Evolutionary conservation across 2,888 invertebrate species (phyloP), one percentile per base, ranked within the genome.

Genomic region (Cheiracanthium punctorium): DNA sequence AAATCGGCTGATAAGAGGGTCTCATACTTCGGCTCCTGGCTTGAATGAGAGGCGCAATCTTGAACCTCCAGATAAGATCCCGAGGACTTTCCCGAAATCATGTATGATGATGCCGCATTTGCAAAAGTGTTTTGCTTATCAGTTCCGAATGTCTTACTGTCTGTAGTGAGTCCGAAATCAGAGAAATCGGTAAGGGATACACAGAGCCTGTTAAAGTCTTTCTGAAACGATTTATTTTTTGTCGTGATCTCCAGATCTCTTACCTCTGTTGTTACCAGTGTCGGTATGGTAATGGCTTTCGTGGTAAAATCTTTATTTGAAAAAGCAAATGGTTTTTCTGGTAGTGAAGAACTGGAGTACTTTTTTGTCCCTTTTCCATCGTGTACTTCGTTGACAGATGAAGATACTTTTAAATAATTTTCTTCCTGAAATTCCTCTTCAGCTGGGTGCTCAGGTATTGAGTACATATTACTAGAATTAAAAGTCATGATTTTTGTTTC

Each of bases 101-200:
- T 72, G 48, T 77, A 33, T n/a, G 41, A 37, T 30, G 67, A 37
- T 41, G 73, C 17, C 41, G 0, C 32, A 30, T 73, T 43, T 67
- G 74, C 52, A 32, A 58, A 79, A 14, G 69, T 30, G 29, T n/a
- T 48, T 74, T 8, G 8, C 29, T 84, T 84, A 84, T 84, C 84
- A 33, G 17, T 32, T 20, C 30, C 20, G n/a, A 48, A 69, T 24
- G 32, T 24, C 14, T 20, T 74, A 58, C 33, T 69, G 79, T 79
- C 73, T 28, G 58, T 17, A 41, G n/a, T n/a, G 17, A 32, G 17
- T 24, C 43, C 20, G 43, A 37, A 43, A 69, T 69, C 29, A 30
- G 72, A 24, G 17, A 79, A 29, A 30, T 73, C 73, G 58, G 79
- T 52, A 29, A 74, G 52, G 17, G 84, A 79, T 5, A 77, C 30